Conservation (phyloP, 2,797 vertebrate genomes). For the Lerista edwardsae region DNA sequence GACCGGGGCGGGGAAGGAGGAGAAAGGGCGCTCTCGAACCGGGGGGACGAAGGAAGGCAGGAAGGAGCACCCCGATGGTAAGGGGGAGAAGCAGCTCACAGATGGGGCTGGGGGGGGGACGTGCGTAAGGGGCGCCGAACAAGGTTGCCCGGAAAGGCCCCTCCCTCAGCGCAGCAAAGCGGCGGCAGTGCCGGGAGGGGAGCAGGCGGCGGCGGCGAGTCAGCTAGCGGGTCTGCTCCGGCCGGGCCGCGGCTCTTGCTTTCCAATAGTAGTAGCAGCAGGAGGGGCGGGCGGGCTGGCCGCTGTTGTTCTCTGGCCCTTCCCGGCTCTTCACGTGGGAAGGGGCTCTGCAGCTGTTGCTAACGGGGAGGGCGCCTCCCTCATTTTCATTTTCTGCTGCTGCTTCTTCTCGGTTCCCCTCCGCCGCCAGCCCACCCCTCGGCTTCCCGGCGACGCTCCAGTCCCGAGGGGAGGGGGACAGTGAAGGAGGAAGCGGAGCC, state of each 20-base stretch:
- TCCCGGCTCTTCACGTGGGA: slow-evolving; percentile 27
- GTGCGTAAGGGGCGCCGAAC: not conserved
- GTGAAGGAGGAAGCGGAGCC: not conserved
- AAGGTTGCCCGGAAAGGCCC: not conserved
- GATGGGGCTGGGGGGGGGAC: too few relatives aligned
- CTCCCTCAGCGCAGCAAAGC: not conserved
- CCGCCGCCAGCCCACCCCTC: not conserved
- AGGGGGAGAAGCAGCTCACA: not conserved
- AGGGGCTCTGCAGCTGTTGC: not conserved
- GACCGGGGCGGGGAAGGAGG: not conserved
- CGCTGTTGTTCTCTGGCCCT: not conserved
- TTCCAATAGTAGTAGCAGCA: not conserved
- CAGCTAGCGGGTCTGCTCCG: not conserved
- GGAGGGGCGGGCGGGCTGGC: not conserved
- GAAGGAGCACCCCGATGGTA: not conserved
- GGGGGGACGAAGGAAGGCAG: not conserved
- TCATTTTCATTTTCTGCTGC: not conserved
- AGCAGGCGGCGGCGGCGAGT: not conserved
- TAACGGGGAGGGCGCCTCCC: slow-evolving; percentile 1
- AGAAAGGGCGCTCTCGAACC: not conserved
- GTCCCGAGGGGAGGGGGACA: not conserved
- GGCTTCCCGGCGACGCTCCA: not conserved
- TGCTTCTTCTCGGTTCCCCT: not conserved
- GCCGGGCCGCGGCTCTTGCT: not conserved
- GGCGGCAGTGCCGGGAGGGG: not conserved